Conservation (phyloP, 2,113 vertebrate genomes). For the Ovibos moschatus region DNA sequence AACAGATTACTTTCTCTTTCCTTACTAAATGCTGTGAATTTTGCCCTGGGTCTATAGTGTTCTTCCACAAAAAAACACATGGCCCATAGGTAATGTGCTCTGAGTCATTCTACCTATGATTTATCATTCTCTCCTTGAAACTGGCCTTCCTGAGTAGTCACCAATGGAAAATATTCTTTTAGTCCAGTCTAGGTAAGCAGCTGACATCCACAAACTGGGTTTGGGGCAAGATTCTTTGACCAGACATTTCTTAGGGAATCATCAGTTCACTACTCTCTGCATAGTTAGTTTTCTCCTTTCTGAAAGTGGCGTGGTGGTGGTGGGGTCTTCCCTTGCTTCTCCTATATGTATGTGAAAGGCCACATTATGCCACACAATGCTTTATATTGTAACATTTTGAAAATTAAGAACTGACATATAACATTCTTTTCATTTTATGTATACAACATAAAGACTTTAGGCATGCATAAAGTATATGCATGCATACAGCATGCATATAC, state of each 20-base stretch:
- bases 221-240: neutral
- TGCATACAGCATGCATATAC: neutral
- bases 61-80: neutral
- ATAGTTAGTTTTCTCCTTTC: neutral
- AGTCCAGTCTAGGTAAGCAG: neutral
- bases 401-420: neutral
- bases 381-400: neutral
- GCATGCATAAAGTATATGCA: neutral
- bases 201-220: neutral
- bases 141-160: neutral
- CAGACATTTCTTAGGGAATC: neutral
- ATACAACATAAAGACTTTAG: neutral
- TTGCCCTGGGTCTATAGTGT: neutral
- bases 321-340: neutral
- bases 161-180: neutral
- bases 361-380: neutral
- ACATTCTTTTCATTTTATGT: neutral
- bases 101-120: neutral
- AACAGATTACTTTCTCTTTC: neutral
- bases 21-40: neutral
- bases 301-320: neutral
- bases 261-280: neutral
- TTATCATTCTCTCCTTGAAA: neutral
- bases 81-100: neutral
- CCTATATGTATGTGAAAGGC: neutral